phyloP scores from a whole-genome alignment of 2,888 invertebrate genomes.

The Adelphocoris suturalis region DNA sequence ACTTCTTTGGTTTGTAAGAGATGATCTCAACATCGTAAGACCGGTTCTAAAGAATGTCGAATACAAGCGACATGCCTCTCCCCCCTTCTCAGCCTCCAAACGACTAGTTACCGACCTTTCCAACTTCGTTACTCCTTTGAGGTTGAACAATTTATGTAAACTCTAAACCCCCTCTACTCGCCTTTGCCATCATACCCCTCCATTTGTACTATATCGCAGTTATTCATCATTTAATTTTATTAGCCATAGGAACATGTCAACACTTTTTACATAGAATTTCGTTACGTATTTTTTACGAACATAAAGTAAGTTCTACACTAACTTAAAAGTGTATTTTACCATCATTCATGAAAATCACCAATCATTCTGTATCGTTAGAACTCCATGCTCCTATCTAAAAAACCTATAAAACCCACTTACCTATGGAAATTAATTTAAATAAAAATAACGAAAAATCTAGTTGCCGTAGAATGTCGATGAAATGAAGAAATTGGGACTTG shows the following conservation, averaged over 20 bases:
- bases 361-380: too few relatives aligned
- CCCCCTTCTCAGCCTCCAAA: slow-evolving; percentile 47
- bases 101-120: slow-evolving; percentile 57
- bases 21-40: slow-evolving; percentile 70
- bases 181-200: neutral
- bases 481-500: too few relatives aligned
- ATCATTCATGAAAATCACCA: too few relatives aligned
- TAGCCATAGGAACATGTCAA: neutral
- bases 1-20: slow-evolving; percentile 59
- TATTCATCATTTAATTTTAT: neutral
- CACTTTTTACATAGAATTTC: neutral
- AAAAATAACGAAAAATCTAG: too few relatives aligned
- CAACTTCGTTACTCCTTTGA: slow-evolving; percentile 48
- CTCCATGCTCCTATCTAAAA: too few relatives aligned
- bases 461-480: too few relatives aligned
- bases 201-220: neutral
- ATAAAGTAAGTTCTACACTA: too few relatives aligned
- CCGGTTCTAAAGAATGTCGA: slow-evolving; percentile 72
- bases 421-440: too few relatives aligned
- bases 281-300: neutral
- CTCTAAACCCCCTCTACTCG: neutral
- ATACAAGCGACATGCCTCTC: slow-evolving; percentile 69
- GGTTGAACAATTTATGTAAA: slow-evolving; percentile 28
- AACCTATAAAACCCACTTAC: too few relatives aligned
- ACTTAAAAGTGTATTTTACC: too few relatives aligned